Conservation (phyloP, 1,140 invertebrate genomes). For the Drosophila mayri region DNA sequence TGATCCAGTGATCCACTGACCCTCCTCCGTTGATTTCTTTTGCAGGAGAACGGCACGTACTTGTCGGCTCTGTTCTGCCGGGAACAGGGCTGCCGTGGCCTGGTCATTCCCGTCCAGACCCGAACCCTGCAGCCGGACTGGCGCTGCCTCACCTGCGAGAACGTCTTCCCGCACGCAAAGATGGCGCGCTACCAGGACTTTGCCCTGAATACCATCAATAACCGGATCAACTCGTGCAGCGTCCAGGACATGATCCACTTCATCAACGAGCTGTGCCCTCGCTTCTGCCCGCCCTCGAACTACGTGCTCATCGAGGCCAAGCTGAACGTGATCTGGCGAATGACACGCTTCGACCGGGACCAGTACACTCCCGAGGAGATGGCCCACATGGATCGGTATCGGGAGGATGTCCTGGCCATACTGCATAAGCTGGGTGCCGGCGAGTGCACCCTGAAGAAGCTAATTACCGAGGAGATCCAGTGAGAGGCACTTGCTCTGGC, state of each 20-base stretch:
- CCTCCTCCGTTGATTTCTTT: not conserved
- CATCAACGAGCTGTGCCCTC: slow-evolving; percentile 79
- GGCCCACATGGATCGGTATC: slow-evolving; percentile 82
- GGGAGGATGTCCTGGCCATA: slow-evolving; percentile 84
- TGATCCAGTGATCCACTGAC: not conserved
- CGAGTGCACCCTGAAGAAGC: slow-evolving; percentile 85
- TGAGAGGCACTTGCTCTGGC: slow-evolving; percentile 11
- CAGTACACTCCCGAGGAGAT: slow-evolving; percentile 69
- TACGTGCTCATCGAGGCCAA: slow-evolving; percentile 82
- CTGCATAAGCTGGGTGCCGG: slow-evolving; percentile 84
- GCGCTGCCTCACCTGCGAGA: slow-evolving; percentile 78
- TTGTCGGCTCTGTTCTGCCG: slow-evolving; percentile 79
- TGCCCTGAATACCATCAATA: slow-evolving; percentile 80
- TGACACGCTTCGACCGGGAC: slow-evolving; percentile 64
- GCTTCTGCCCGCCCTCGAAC: slow-evolving; percentile 80
- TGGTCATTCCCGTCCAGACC: slow-evolving; percentile 80
- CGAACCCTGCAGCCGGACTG: slow-evolving; percentile 78
- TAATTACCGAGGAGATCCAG: slow-evolving; percentile 79
- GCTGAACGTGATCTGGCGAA: slow-evolving; percentile 81
- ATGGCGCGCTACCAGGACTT: slow-evolving; percentile 84
- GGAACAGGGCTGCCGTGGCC: slow-evolving; percentile 75
- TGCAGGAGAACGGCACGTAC: slow-evolving; percentile 81
- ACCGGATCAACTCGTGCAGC: slow-evolving; percentile 78
- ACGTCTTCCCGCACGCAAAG: slow-evolving; percentile 72
- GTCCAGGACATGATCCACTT: slow-evolving; percentile 80